Evolutionary conservation across 92 coral and sea anemone genomes (phyloP), one percentile per base, ranked within the genome.

Genomic region (Chrysogorgia sp.): DNA sequence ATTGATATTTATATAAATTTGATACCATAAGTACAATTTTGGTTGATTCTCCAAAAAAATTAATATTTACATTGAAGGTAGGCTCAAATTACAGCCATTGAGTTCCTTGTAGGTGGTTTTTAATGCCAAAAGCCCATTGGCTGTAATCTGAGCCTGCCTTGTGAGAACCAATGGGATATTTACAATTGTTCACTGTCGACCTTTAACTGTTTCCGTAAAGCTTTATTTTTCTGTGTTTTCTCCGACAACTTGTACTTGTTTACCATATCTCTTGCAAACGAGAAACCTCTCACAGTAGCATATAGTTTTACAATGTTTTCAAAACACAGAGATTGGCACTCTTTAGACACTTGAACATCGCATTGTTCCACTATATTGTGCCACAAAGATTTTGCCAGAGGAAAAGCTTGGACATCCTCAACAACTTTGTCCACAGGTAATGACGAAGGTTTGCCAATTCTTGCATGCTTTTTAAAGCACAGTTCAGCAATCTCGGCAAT

Each of bases 231-330:
- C 32, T 66, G 52, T 15, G 24, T 17, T 17, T 26, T 28, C 35
- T 66, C 50, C 1, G 1, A 33, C 35, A 66, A 25, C 31, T 67
- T 4, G 25, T 40, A 67, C 57, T 67, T 67, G 40, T 67, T 67
- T 43, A 67, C 74, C 34, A 33, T 67, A 67, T 67, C 56, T 67
- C 40, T 67, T 13, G 58, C 74, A 67, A 67, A 67, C n/a, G 56
- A 67, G 40, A 66, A 67, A 45, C 55, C 19, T 23, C 74, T 67
- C 20, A 67, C 74, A 67, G 74, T 67, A 40, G 40, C 30, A 67
- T 67, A 67, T 24, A 67, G 40, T 47, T 67, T 67, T 22, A 67
- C 74, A 67, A 67, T 67, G 40, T 67, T 67, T 67, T 40, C 74
- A 35, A 67, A 43, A 26, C 74, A 67, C 31, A 67, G 20, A 24